These are phyloP conservation scores for Cotesia chilonis DNA, from an alignment of 1,140 invertebrate genomes.

Conservation along the genomic window DNA sequence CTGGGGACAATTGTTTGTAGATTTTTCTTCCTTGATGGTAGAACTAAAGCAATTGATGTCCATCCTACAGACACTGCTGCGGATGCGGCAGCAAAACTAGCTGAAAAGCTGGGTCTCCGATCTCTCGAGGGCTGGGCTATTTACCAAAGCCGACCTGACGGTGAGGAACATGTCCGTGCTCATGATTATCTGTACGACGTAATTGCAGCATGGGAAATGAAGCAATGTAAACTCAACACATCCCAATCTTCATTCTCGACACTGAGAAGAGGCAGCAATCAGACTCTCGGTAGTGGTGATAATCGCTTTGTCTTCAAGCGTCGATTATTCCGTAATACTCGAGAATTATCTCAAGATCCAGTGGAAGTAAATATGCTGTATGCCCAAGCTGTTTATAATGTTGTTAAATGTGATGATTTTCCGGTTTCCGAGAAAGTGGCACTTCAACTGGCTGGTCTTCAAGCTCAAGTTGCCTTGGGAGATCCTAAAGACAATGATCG, in stretches of 20 bases:
- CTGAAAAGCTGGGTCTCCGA: constrained; percentile 85
- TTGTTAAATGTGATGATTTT: constrained; percentile 95
- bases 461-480: constrained; percentile 91
- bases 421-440: constrained; percentile 94
- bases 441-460: constrained; percentile 89
- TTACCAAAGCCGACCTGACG: constrained; percentile 84
- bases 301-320: constrained; percentile 94
- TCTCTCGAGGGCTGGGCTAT: constrained; percentile 93
- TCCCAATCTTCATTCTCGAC: constrained; percentile 68
- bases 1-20: constrained; percentile 92
- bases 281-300: constrained; percentile 80
- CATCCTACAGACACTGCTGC: constrained; percentile 93
- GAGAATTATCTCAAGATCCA: constrained; percentile 94
- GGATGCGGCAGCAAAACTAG: constrained; percentile 87
- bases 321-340: constrained; percentile 84
- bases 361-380: constrained; percentile 95
- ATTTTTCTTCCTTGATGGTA: constrained; percentile 94
- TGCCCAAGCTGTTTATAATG: constrained; percentile 92
- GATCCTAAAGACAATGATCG: constrained; percentile 79
- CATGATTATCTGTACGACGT: constrained; percentile 95
- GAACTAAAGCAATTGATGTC: constrained; percentile 94
- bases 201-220: constrained; percentile 92
- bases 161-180: constrained; percentile 90
- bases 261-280: constrained; percentile 66
- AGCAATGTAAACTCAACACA: constrained; percentile 71